phyloP scores from a whole-genome alignment of 2,888 invertebrate species.

The Hipparchia semele region DNA sequence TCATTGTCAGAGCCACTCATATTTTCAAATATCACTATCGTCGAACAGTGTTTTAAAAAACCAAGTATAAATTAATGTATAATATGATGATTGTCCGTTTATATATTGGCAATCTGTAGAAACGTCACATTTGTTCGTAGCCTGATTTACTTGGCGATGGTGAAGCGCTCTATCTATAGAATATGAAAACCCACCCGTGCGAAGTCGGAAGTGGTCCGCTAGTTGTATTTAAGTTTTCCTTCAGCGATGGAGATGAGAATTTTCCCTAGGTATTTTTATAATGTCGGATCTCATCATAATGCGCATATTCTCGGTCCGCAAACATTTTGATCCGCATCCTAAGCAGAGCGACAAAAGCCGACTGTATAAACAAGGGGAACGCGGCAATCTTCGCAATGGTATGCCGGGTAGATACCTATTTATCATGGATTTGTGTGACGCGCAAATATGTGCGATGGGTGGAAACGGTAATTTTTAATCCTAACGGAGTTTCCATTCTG shows the following conservation, averaged over 20 bases:
- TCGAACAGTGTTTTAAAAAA: no score
- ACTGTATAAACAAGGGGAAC: conserved; percentile 45
- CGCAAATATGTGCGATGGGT: conserved; percentile 2
- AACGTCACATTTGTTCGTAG: no score
- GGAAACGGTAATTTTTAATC: background rate
- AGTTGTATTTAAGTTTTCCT: background rate
- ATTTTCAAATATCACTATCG: no score
- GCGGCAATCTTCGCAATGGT: conserved; percentile 52
- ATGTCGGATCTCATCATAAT: conserved; percentile 46
- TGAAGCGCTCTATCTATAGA: no score
- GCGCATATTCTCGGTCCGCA: conserved; percentile 44
- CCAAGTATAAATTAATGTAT: no score
- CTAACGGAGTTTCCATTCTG: no score
- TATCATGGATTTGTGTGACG: conserved; percentile 20
- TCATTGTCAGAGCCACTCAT: no score
- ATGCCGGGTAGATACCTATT: conserved; percentile 32
- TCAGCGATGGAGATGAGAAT: background rate
- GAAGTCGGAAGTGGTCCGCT: background rate
- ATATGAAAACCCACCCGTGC: no score
- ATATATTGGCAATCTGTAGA: no score
- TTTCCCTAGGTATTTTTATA: conserved; percentile 23
- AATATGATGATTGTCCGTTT: no score
- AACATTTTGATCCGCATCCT: conserved; percentile 49
- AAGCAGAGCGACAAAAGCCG: conserved; percentile 49
- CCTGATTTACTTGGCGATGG: no score